Conservation (phyloP, 2,797 vertebrate genomes). For the Sebastes alutus region DNA sequence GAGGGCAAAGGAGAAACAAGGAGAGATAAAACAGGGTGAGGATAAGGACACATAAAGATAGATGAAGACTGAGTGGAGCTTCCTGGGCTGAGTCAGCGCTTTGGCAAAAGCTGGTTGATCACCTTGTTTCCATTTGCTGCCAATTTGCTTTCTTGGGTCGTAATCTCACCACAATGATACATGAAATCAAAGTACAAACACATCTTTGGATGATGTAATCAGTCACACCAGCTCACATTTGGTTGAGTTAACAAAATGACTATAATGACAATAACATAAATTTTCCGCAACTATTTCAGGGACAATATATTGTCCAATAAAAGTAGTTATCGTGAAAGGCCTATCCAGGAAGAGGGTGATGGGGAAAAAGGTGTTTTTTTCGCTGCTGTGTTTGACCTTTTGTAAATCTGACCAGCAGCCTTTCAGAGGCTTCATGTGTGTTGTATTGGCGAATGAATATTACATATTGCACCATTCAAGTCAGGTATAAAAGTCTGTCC, state of each 20-base stretch:
- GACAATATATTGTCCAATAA: not conserved
- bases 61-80: not conserved
- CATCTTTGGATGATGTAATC: rapidly evolving
- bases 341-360: not conserved
- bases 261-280: not conserved
- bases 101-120: not conserved
- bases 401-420: not conserved
- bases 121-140: not conserved
- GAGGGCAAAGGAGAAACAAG: not conserved
- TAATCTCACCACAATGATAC: not conserved
- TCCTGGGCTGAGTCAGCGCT: not conserved
- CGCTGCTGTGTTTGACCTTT: not conserved
- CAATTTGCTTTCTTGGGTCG: not conserved
- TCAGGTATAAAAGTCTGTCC: not conserved
- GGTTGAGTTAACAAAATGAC: not conserved
- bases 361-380: not conserved
- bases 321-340: not conserved
- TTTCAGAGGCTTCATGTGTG: not conserved
- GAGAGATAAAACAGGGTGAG: not conserved
- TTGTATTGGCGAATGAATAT: not conserved
- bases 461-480: not conserved
- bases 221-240: not conserved
- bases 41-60: not conserved
- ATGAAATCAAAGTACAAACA: not conserved
- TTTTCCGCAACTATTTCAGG: not conserved